phyloP scores from a whole-genome alignment of 2,888 invertebrate genomes.

The Synergus itoensis region DNA sequence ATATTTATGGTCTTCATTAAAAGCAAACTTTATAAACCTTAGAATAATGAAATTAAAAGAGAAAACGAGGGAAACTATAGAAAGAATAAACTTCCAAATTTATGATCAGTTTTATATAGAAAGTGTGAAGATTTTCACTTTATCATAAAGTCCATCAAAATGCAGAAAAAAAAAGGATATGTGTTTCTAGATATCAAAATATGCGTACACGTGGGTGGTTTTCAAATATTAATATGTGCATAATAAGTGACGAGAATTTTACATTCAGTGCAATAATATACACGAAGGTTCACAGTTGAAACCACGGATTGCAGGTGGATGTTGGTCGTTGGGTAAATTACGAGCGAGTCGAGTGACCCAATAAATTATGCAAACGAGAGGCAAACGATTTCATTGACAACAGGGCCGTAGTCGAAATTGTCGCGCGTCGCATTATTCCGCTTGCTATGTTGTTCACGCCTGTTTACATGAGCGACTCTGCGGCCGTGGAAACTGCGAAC shows the following conservation, averaged over 20 bases:
- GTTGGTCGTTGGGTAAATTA: constrained; percentile 27
- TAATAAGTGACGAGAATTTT: not conserved
- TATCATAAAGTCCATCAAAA: not conserved
- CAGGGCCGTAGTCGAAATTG: constrained; percentile 43
- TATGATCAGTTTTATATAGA: too few species aligned
- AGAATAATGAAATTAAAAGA: too few species aligned
- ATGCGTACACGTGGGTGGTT: not conserved
- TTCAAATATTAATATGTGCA: not conserved
- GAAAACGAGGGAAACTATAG: too few species aligned
- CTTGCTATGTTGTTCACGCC: constrained; percentile 34
- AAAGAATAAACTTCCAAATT: too few species aligned
- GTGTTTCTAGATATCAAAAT: not conserved
- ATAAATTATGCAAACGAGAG: constrained; percentile 39
- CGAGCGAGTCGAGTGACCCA: constrained; percentile 27
- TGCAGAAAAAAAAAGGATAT: not conserved
- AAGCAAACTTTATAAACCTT: too few species aligned
- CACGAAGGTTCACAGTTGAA: not conserved
- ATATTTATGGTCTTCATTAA: too few species aligned
- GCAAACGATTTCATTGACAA: constrained; percentile 37
- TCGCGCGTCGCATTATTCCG: constrained; percentile 48
- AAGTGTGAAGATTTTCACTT: not conserved
- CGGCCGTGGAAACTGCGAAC: not conserved
- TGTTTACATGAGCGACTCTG: constrained; percentile 30
- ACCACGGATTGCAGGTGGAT: constrained; percentile 1
- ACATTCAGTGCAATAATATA: not conserved